Percentiles rank a stretch among this genome's conserved stretches.
Conservation (phyloP, 1,140 invertebrate species). For the Drosophila pruinosa region DNA sequence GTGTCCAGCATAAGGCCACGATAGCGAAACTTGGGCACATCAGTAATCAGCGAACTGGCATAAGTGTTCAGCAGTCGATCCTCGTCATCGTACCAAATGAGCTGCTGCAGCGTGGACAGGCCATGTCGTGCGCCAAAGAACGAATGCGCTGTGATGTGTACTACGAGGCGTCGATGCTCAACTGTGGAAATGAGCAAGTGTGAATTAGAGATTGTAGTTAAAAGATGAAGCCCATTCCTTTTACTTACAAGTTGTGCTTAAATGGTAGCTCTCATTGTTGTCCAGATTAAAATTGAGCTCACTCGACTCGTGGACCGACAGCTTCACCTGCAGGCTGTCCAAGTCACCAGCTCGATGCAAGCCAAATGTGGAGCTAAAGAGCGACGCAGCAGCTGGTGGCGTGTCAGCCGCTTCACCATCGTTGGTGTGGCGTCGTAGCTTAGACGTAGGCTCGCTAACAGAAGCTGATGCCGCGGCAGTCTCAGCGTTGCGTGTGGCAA, state of each 20-base stretch:
- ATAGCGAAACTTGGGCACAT: slow-evolving; percentile 86
- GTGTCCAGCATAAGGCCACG: slow-evolving; percentile 91
- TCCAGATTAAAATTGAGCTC: slow-evolving; percentile 85
- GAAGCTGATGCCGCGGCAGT: background rate
- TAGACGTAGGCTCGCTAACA: slow-evolving; percentile 33
- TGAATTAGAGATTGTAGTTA: background rate
- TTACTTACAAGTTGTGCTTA: slow-evolving; percentile 84
- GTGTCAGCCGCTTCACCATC: slow-evolving; percentile 3
- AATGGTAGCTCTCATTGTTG: slow-evolving; percentile 90
- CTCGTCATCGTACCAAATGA: slow-evolving; percentile 90
- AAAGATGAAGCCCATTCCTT: too few relatives aligned
- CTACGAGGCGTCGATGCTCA: slow-evolving; percentile 84
- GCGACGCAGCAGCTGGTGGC: slow-evolving; percentile 10
- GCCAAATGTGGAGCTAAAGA: slow-evolving; percentile 59
- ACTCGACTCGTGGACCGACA: slow-evolving; percentile 83
- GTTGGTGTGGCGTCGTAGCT: background rate
- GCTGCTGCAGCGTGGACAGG: slow-evolving; percentile 90
- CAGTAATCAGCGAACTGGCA: slow-evolving; percentile 85
- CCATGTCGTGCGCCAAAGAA: slow-evolving; percentile 91
- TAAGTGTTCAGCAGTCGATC: slow-evolving; percentile 85
- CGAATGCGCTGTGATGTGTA: slow-evolving; percentile 86
- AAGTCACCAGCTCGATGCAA: slow-evolving; percentile 79
- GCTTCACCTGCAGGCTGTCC: slow-evolving; percentile 83
- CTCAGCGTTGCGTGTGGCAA: slow-evolving; percentile 12
- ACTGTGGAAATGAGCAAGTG: slow-evolving; percentile 39